Base-by-base conservation (phyloP, 2,888 invertebrate genomes). In the Amiota mariae region DNA sequence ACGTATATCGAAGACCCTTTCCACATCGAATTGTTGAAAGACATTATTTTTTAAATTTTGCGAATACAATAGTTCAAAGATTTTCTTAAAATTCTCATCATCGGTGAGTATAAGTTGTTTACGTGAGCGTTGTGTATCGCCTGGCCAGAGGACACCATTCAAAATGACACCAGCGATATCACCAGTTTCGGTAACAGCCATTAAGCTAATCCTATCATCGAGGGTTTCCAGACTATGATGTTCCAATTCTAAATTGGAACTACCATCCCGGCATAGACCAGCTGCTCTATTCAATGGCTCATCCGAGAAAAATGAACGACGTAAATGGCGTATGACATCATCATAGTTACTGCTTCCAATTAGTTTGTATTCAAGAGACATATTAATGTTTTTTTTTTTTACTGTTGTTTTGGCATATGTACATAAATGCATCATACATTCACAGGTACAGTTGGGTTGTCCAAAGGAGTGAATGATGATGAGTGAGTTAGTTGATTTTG, bases 251-350 rank as follows among this genome's bases (percentile, higher is more conserved):
- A 91, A 91, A 83, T 95, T 95, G 0, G 94, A 92, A 82, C 93
- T 92, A 0, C 95, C 95, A 70, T 92, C 89, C 2, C 80, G 80
- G 85, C 95, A 95, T 8, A 96, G 91, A 12, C 92, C 92, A n/a
- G 95, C 94, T 0, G 95, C 94, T 81, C 93, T 92, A 90, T 96
- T 96, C 64, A 96, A 91, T 0, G 96, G 96, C 87, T 96, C 96
- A 86, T 96, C 96, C 0, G 95, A 94, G 88, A 96, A 96, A 91
- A 95, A 95, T 85, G 93, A 94, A 79, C 92, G 90, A 51, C 95
- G 91, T 70, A 96, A 91, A 87, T 95, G 95, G 46, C 92, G 89
- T 76, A 96, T 92, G 68, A 95, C 94, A 46, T 93, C 92, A 46
- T 92, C 91, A 80, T 92, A 88, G 73, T 87, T 82, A 59, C 88